phyloP scores from a whole-genome alignment of 64 coral and sea anemone genomes.

The Catalaphyllia jardinei region DNA sequence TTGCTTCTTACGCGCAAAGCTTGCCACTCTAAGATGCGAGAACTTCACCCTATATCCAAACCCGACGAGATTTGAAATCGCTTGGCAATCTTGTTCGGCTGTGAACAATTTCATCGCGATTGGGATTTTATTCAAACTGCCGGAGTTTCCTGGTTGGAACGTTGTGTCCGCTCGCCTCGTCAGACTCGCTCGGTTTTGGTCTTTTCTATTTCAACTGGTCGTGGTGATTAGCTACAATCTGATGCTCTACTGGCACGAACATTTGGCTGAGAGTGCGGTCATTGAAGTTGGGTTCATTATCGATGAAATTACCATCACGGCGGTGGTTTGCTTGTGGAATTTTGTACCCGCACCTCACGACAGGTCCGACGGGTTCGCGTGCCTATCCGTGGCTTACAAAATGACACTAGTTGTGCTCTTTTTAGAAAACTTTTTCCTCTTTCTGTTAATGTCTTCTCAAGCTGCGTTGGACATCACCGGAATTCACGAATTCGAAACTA shows the following conservation, averaged over 20 bases:
- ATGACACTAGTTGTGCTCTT: slow-evolving; percentile 78
- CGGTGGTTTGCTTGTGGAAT: slow-evolving; percentile 88
- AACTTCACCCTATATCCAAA: slow-evolving; percentile 69
- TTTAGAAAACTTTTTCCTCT: slow-evolving; percentile 87
- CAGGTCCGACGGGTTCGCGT: neutral
- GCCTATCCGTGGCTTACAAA: slow-evolving; percentile 41
- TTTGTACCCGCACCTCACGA: slow-evolving; percentile 77
- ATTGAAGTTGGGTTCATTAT: slow-evolving; percentile 86
- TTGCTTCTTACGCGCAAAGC: slow-evolving; percentile 85
- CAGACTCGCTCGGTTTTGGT: slow-evolving; percentile 82
- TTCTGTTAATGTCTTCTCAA: slow-evolving; percentile 89
- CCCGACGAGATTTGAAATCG: slow-evolving; percentile 75
- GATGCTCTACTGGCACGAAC: slow-evolving; percentile 75
- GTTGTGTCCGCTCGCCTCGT: slow-evolving; percentile 31
- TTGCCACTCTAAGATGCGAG: slow-evolving; percentile 75
- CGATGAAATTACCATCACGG: slow-evolving; percentile 61
- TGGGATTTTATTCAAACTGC: slow-evolving; percentile 48
- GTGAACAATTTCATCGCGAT: slow-evolving; percentile 66
- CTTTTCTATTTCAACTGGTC: slow-evolving; percentile 74
- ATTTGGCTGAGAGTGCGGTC: slow-evolving; percentile 55
- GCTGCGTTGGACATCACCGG: slow-evolving; percentile 88
- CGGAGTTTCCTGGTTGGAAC: slow-evolving; percentile 75
- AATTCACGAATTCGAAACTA: slow-evolving; percentile 82
- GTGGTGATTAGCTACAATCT: slow-evolving; percentile 77
- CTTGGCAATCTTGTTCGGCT: slow-evolving; percentile 77